Base-by-base conservation (phyloP, 2,888 invertebrate species). In the Drosophila flavopinicola region DNA sequence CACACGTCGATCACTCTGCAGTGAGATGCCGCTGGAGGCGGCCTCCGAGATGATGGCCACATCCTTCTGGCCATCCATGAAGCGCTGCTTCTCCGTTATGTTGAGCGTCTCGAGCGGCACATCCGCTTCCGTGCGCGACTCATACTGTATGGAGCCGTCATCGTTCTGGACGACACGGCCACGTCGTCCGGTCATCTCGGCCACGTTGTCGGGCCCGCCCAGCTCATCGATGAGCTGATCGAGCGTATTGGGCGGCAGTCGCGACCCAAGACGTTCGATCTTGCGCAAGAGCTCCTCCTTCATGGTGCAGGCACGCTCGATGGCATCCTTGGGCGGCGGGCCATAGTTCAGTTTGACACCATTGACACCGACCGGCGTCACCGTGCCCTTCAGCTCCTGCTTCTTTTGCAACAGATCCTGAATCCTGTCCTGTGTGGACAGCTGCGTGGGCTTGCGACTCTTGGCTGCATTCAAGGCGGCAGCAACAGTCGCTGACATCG, bases 41-140 rank as follows among this genome's bases (percentile, higher is more conserved):
- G 99, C 99, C 91, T 99, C 99, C 0, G 99, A 99, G 76, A 99
- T 99, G 85, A 99, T 99, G 27, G 99, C 99, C 23, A 99, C 97
- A 88, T 97, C 97, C 92, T 99, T 99, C 90, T 97, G 96, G 0
- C 98, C 99, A 91, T 98, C 96, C 99, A 99, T 99, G 92, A 99
- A 99, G 65, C 95, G 92, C 85, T 94, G 94, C 90, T 96, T 96
- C 91, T 97, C 97, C 1, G 97, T 97, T 57, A 99, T 93, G 92
- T 99, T 99, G 59, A 99, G 94, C 0, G 98, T 97, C 92, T 99
- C 99, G 27, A 99, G 92, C 0, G 99, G 98, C 35, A 98, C 98
- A 91, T 99, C 99, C 1, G 94, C 94, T 89, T 99, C 99, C 0
- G 97, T 97, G 23, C 99, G 94, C 49, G 97, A 96, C 92, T 99